Evolutionary conservation across 2,888 invertebrate species (phyloP).

Genomic region (Osedax frankpressi): DNA sequence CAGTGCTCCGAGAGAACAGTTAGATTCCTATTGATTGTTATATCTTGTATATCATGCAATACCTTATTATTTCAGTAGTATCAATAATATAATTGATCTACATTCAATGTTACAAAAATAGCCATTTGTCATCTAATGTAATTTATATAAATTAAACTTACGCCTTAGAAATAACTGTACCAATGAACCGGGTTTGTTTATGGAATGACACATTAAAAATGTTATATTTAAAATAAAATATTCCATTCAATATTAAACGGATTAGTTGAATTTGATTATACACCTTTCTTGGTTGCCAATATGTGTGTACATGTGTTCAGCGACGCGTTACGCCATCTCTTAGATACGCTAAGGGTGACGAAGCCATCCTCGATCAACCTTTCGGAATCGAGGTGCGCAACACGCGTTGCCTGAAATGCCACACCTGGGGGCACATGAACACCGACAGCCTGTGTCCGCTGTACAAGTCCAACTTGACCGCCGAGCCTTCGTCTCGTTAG

Average conservation of each 20-base stretch:
- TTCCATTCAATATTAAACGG: neutral
- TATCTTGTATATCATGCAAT: neutral
- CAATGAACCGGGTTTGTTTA: no score
- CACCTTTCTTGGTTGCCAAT: no score
- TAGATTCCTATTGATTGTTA: no score
- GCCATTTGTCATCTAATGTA: no score
- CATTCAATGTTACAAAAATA: no score
- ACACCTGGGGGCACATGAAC: constrained; percentile 98
- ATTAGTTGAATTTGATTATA: neutral
- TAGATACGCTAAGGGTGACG: constrained; percentile 82
- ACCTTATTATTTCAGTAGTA: neutral
- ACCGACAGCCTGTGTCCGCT: constrained; percentile 85
- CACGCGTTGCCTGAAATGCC: constrained; percentile 94
- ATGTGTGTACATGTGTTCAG: no score
- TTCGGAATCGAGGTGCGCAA: constrained; percentile 71
- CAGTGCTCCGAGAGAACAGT: constrained; percentile 89
- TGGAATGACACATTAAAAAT: neutral
- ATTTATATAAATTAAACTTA: no score
- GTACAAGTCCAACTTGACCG: constrained; percentile 50
- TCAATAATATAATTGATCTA: neutral
- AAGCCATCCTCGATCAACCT: constrained; percentile 91
- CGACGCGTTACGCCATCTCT: neutral
- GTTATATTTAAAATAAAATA: constrained; percentile 1
- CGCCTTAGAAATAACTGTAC: no score
- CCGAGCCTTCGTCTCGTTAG: no score